Conservation (phyloP, 2,888 invertebrate genomes). For the Nephrotoma appendiculata region DNA sequence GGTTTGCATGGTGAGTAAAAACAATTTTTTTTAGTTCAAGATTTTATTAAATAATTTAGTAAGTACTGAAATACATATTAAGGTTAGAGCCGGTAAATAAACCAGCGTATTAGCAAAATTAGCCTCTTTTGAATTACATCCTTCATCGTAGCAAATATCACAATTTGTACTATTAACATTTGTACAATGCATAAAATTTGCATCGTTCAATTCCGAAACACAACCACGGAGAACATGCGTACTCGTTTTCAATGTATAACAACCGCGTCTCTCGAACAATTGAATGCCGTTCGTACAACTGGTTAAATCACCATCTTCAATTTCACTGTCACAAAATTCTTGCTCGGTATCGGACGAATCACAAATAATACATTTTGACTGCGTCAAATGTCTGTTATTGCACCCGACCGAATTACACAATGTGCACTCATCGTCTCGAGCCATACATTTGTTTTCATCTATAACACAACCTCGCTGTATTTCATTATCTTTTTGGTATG, state of each 20-base stretch:
- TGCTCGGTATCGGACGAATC: not conserved
- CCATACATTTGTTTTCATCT: not conserved
- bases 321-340: not conserved
- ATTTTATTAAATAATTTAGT: not conserved
- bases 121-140: not conserved
- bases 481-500: not conserved
- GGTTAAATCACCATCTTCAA: not conserved
- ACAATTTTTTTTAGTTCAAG: not conserved
- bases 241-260: not conserved
- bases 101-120: not conserved
- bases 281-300: not conserved
- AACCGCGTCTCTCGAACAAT: not conserved
- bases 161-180: not conserved
- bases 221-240: not conserved
- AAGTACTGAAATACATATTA: not conserved
- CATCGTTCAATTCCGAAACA: not conserved
- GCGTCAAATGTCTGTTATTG: not conserved
- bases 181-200: not conserved
- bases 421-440: not conserved
- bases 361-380: not conserved
- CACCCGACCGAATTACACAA: not conserved
- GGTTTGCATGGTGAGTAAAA: conserved; percentile 67
- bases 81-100: not conserved
- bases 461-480: not conserved
- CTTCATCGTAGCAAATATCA: not conserved